Evolutionary conservation across 2,797 vertebrate species (phyloP).

Genomic region (Muscicapa comitata): DNA sequence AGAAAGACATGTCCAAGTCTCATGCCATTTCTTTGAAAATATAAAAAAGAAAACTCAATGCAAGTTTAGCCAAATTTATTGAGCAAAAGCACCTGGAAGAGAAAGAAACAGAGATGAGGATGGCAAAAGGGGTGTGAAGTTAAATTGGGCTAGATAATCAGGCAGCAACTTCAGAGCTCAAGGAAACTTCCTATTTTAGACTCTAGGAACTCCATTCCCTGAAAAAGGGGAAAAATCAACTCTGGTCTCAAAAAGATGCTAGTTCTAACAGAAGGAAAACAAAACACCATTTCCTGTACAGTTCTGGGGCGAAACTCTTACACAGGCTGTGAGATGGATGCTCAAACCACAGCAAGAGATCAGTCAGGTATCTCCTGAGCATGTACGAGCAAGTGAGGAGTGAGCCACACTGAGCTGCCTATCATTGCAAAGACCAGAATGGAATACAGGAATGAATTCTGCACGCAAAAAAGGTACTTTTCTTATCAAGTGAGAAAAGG

Average conservation of each 20-base stretch:
- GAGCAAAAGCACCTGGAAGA: neutral
- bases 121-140: neutral
- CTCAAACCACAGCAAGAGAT: neutral
- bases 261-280: neutral
- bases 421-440: neutral
- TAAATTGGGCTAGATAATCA: neutral
- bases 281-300: neutral
- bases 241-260: neutral
- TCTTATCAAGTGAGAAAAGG: neutral
- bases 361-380: fast-evolving
- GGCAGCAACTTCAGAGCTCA: neutral
- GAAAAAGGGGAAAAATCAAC: neutral
- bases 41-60: neutral
- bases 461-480: neutral
- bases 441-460: neutral
- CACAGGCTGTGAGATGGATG: neutral
- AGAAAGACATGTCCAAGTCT: neutral
- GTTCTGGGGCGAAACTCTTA: neutral
- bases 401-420: neutral
- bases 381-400: neutral
- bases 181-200: neutral
- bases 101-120: neutral
- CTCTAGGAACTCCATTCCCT: neutral
- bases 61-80: neutral
- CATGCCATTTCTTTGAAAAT: neutral